These are phyloP conservation scores for Pseudomyrmex flavicornis DNA, from an alignment of 1,140 invertebrate genomes.

Conservation along the genomic window DNA sequence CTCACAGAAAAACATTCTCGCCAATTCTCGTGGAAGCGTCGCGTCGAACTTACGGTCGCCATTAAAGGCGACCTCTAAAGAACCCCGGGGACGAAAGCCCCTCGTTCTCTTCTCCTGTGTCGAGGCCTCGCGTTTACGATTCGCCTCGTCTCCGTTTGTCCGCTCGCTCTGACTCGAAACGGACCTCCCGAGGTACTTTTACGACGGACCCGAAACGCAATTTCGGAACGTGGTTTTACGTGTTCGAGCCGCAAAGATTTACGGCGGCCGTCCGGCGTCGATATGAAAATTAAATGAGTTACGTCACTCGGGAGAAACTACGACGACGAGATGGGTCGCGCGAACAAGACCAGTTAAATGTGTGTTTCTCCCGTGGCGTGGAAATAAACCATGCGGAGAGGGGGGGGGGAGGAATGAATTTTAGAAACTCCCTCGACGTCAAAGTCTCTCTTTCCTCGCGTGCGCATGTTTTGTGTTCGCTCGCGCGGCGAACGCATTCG, in stretches of 20 bases:
- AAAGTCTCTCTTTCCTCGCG: too few relatives aligned
- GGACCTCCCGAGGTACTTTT: constrained; percentile 57
- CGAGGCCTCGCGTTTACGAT: constrained; percentile 68
- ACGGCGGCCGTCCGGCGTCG: constrained; percentile 17
- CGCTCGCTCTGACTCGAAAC: constrained; percentile 44
- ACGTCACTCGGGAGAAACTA: constrained; percentile 34
- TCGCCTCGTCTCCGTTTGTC: constrained; percentile 5
- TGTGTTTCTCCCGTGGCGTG: background rate
- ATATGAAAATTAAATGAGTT: constrained; percentile 62
- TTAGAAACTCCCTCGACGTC: too few relatives aligned
- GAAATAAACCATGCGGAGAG: too few relatives aligned
- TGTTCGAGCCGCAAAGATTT: constrained; percentile 47
- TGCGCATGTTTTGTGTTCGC: background rate
- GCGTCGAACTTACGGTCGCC: constrained; percentile 78
- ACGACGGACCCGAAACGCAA: constrained; percentile 31
- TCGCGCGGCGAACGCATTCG: constrained; percentile 1
- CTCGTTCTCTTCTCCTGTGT: background rate
- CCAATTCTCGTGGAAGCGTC: constrained; percentile 59
- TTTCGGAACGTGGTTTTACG: constrained; percentile 20
- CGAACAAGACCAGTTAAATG: constrained; percentile 31
- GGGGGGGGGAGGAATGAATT: too few relatives aligned
- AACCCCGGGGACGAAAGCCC: constrained; percentile 32
- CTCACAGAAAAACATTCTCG: background rate
- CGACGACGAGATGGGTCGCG: constrained; percentile 36
- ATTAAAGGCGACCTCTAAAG: constrained; percentile 72